A percentile compares a stretch with the other conserved stretches of the same genome.
These are phyloP conservation scores for Callyntrura sp. DNA, from an alignment of 2,888 invertebrate genomes.

Conservation along the genomic window DNA sequence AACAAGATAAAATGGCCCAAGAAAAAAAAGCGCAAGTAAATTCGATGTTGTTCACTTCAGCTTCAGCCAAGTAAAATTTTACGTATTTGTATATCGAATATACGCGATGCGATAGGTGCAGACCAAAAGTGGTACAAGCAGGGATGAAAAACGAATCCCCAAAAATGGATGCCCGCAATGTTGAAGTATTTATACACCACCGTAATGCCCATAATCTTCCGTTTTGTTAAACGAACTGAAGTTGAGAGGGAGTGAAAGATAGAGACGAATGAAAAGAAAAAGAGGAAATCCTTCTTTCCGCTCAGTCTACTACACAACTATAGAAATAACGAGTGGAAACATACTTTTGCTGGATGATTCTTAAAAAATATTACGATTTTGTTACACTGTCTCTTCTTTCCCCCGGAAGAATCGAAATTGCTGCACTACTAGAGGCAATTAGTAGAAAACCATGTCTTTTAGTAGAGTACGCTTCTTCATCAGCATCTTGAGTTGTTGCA, in stretches of 20 bases:
- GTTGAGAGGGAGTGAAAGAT: background rate
- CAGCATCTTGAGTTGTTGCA: too few species aligned
- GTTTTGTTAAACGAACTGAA: constrained; percentile 43
- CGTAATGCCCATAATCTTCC: constrained; percentile 66
- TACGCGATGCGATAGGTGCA: background rate
- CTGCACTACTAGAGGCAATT: constrained; percentile 10
- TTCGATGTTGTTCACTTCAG: background rate
- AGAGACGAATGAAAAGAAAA: background rate
- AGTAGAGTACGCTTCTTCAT: too few species aligned
- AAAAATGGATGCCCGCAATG: constrained; percentile 32
- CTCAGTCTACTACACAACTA: background rate
- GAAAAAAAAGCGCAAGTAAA: background rate
- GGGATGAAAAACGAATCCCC: background rate
- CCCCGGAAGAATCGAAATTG: background rate
- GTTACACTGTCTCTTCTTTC: background rate
- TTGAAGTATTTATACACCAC: constrained; percentile 62
- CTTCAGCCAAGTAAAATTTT: background rate
- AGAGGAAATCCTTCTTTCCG: constrained; percentile 17
- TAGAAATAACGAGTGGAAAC: background rate
- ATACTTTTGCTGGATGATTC: background rate
- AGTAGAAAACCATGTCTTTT: background rate
- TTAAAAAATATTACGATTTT: constrained; percentile 13
- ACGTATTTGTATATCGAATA: background rate
- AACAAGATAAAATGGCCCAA: constrained; percentile 7
- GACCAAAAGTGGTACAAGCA: constrained; percentile 4